Conservation (phyloP, 2,888 invertebrate species). For the Rhingia campestris region DNA sequence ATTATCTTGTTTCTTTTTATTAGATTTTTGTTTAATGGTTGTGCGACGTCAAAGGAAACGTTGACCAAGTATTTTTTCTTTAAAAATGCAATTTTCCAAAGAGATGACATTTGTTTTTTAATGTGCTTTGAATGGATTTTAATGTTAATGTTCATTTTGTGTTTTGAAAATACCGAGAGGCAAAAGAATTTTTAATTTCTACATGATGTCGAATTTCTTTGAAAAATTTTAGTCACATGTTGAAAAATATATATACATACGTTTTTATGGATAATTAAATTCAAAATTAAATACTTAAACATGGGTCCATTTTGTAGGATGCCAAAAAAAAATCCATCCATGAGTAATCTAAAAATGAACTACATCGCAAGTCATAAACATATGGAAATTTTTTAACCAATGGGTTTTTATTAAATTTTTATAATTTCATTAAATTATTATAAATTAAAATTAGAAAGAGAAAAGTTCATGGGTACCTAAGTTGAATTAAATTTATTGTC, state of each 20-base stretch:
- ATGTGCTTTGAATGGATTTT: slow-evolving; percentile 13
- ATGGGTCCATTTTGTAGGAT: not conserved
- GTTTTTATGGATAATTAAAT: slow-evolving; percentile 21
- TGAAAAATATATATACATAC: not conserved
- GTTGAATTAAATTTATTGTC: too few relatives aligned
- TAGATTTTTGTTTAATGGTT: not conserved
- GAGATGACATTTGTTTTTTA: not conserved
- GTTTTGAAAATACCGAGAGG: not conserved
- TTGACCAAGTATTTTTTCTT: not conserved
- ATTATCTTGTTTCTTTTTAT: not conserved
- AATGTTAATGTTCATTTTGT: slow-evolving; percentile 16
- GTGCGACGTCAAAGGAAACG: not conserved
- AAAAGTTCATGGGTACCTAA: too few relatives aligned
- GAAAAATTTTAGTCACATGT: slow-evolving; percentile 15
- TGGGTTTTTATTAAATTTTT: too few relatives aligned
- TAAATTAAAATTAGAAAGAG: too few relatives aligned
- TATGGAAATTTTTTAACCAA: too few relatives aligned
- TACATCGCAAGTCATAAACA: too few relatives aligned
- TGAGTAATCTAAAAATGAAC: too few relatives aligned
- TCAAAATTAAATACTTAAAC: not conserved
- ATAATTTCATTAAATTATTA: too few relatives aligned
- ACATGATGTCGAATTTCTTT: slow-evolving; percentile 17
- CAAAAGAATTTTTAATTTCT: not conserved
- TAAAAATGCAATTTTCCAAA: slow-evolving; percentile 1
- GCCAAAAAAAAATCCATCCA: not conserved